Base-by-base conservation (phyloP, 1,140 invertebrate genomes). In the Eumaeus atala region DNA sequence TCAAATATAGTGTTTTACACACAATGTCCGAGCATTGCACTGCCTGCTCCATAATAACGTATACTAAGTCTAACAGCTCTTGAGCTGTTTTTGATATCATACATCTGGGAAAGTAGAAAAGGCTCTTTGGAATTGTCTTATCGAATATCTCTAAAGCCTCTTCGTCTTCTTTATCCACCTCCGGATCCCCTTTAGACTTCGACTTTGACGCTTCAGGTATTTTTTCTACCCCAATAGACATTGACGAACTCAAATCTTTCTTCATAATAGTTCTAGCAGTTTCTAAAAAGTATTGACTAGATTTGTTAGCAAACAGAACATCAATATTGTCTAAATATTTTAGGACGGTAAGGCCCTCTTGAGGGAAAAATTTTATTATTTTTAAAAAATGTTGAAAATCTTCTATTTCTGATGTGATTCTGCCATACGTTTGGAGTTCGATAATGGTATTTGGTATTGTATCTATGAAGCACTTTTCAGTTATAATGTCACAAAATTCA, bases 251-350 rank as follows among this genome's bases (percentile, higher is more conserved):
- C 33, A 97, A 87, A 79, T 97, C 94, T 70, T 94, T 92, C 54
- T 92, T 91, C 89, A 96, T 95, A 17, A 97, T 91, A 59, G 85
- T 87, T 40, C 91, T 87, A 0, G 95, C 94, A 61, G 87, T 90
- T 28, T 91, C 89, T 18, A 95, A 70, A 44, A 95, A 92, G 54
- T 92, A 90, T 66, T 93, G 90, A 66, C 93, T 93, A 52, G 94
- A 92, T 76, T 95, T 94, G 62, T 93, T 91, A 35, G 93, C 91
- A 84, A 95, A 96, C 17, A 95, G 81, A 6, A 90, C 83, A 70
- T 96, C 93, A 37, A 97, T 91, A 81, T 96, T 92, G 28, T 91
- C 89, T 2, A 92, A 90, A 74, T 95, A 96, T 42, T 93, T 88
- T 5, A 90, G 67, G 9, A 94, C 76, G 1, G 89, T 86, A 12